These are phyloP conservation scores for Macrophya alboannulata DNA, from an alignment of 2,888 invertebrate species.

Conservation along the genomic window DNA sequence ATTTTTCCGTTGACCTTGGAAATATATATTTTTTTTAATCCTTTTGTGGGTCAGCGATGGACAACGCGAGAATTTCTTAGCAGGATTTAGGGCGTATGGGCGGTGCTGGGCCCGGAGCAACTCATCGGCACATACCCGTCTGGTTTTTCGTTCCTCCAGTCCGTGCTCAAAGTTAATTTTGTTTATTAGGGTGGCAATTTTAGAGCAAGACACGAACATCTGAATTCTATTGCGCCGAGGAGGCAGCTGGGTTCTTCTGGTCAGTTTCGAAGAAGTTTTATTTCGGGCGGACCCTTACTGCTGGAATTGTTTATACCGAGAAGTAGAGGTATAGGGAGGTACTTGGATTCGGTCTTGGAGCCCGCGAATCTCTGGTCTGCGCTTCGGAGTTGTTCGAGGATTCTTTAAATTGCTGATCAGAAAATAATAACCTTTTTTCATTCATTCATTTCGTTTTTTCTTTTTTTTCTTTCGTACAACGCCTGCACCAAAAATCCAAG, in stretches of 20 bases:
- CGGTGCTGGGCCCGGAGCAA: conserved; percentile 28
- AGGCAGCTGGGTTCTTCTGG: conserved; percentile 62
- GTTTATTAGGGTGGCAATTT: conserved; percentile 64
- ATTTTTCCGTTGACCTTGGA: conserved; percentile 42
- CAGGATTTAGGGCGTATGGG: conserved; percentile 32
- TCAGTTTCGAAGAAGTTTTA: conserved; percentile 68
- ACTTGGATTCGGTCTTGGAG: conserved; percentile 42
- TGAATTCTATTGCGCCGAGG: conserved; percentile 56
- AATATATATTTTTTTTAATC: not conserved
- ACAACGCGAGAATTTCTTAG: conserved; percentile 34
- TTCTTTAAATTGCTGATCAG: conserved; percentile 45
- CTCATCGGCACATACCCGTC: conserved; percentile 52
- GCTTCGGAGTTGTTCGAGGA: conserved; percentile 21
- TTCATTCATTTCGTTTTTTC: no score
- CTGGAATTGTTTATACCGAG: conserved; percentile 68
- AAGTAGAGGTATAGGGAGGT: conserved; percentile 66
- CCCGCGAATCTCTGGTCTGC: conserved; percentile 34
- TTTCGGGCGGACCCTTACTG: conserved; percentile 69
- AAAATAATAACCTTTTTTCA: conserved; percentile 24
- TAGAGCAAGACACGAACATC: conserved; percentile 6
- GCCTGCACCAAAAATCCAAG: conserved; percentile 17
- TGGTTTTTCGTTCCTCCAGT: conserved; percentile 66
- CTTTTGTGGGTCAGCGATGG: conserved; percentile 29
- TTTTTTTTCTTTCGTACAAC: not conserved
- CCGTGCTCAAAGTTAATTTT: conserved; percentile 70